Evolutionary conservation across 2,888 invertebrate species (phyloP).

Genomic region (Zhengitettix transpicula): DNA sequence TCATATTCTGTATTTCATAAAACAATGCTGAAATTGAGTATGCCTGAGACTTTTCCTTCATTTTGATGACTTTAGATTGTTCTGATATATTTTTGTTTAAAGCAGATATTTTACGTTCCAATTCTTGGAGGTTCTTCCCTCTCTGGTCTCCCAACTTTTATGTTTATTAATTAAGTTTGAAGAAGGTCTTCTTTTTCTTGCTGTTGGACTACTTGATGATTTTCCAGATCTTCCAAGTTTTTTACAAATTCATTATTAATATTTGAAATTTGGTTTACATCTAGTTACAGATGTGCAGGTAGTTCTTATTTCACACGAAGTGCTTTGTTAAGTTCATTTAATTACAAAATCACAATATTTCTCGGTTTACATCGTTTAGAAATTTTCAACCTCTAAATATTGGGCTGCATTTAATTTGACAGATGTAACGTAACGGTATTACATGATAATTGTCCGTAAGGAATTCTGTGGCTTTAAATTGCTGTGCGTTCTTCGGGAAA

Average conservation of each 20-base stretch:
- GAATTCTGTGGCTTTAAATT: no score
- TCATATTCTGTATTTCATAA: constrained; percentile 51
- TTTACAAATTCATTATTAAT: constrained; percentile 34
- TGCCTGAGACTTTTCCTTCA: constrained; percentile 63
- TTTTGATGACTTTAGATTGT: constrained; percentile 44
- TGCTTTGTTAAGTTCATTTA: constrained; percentile 22
- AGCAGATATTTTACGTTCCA: constrained; percentile 58
- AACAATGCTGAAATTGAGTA: constrained; percentile 59
- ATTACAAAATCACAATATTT: no score
- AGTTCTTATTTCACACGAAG: constrained; percentile 48
- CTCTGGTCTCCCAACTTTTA: constrained; percentile 45
- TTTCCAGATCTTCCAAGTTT: constrained; percentile 47
- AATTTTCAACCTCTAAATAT: no score
- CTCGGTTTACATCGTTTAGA: no score
- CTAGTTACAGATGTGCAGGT: constrained; percentile 44
- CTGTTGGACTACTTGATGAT: constrained; percentile 52
- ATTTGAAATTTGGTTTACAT: constrained; percentile 29
- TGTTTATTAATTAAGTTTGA: constrained; percentile 41
- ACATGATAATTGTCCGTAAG: no score
- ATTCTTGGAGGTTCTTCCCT: constrained; percentile 54
- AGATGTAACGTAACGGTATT: no score
- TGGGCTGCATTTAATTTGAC: no score
- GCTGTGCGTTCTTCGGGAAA: no score
- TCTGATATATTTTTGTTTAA: constrained; percentile 55
- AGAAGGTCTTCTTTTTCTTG: constrained; percentile 56